A percentile compares a stretch with the other conserved stretches of the same genome.
phyloP scores from a whole-genome alignment of 2,113 vertebrate species.

The Heloderma charlesbogerti region DNA sequence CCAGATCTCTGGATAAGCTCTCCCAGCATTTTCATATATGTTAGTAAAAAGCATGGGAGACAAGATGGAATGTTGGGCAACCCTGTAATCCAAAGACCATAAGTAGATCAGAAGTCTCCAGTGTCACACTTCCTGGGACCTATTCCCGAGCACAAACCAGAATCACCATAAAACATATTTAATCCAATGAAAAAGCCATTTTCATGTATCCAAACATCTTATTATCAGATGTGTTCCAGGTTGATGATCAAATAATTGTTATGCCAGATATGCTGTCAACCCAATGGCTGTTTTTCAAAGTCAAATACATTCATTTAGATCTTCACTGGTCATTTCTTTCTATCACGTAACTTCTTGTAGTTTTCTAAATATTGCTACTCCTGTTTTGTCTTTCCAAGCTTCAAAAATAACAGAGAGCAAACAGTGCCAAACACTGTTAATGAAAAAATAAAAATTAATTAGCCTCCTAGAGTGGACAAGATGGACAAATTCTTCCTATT shows the following conservation, averaged over 20 bases:
- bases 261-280: slow-evolving; percentile 24
- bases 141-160: neutral
- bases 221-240: neutral
- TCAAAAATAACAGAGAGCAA: slow-evolving; percentile 51
- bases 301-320: slow-evolving; percentile 53
- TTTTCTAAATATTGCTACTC: slow-evolving; percentile 29
- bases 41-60: neutral
- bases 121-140: neutral
- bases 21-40: neutral
- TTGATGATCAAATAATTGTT: neutral
- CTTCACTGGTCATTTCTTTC: slow-evolving; percentile 29
- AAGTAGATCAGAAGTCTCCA: neutral
- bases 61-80: neutral
- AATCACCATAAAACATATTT: neutral
- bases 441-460: slow-evolving; percentile 30
- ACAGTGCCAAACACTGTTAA: slow-evolving; percentile 18
- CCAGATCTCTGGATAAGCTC: neutral
- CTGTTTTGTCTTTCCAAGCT: slow-evolving; percentile 28
- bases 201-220: neutral
- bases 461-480: slow-evolving; percentile 14
- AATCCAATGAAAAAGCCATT: slow-evolving; percentile 6
- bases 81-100: neutral
- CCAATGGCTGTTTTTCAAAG: slow-evolving; percentile 46
- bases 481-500: slow-evolving; percentile 30
- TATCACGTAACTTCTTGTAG: slow-evolving; percentile 40